A percentile compares a stretch with the other conserved stretches of the same genome.
phyloP scores from a whole-genome alignment of 1,140 invertebrate genomes.

The Orussus abietinus region DNA sequence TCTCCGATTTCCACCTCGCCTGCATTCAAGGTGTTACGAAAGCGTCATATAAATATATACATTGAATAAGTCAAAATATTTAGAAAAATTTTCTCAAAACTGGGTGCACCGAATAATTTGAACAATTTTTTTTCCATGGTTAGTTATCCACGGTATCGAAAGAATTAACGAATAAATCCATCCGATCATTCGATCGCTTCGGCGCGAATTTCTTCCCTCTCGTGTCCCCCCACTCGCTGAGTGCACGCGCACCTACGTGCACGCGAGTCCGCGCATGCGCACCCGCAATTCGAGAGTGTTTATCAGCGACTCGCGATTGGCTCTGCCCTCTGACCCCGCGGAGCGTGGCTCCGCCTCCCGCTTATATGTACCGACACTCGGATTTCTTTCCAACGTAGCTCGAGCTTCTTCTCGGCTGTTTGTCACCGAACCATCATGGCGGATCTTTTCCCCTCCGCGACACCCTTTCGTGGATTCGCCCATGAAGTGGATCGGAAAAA shows the following conservation, averaged over 20 bases:
- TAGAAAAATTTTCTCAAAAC: too few relatives aligned
- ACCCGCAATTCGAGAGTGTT: slow-evolving; percentile 25
- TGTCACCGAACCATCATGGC: not conserved
- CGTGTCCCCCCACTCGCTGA: not conserved
- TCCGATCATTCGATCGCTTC: not conserved
- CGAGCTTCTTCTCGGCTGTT: slow-evolving; percentile 9
- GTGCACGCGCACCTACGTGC: slow-evolving; percentile 3
- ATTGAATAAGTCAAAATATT: too few relatives aligned
- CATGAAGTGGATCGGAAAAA: too few relatives aligned
- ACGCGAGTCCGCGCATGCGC: slow-evolving; percentile 2
- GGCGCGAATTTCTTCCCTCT: not conserved
- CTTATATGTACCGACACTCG: slow-evolving; percentile 31
- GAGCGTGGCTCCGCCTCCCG: slow-evolving; percentile 38
- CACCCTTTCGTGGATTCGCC: too few relatives aligned
- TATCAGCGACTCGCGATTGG: slow-evolving; percentile 40
- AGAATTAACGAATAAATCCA: not conserved
- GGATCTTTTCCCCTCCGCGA: slow-evolving; percentile 5
- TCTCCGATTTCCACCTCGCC: not conserved
- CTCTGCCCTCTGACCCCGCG: slow-evolving; percentile 37
- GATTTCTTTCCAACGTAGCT: slow-evolving; percentile 13
- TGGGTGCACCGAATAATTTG: too few relatives aligned
- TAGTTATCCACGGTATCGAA: not conserved
- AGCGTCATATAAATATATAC: not conserved
- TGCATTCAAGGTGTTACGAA: not conserved
- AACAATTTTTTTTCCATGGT: not conserved